A percentile compares a stretch with the other conserved stretches of the same genome.
Evolutionary conservation across 37 sponge, comb jelly and placozoan genomes (phyloP).

Genomic region (Haliclona indistincta): DNA sequence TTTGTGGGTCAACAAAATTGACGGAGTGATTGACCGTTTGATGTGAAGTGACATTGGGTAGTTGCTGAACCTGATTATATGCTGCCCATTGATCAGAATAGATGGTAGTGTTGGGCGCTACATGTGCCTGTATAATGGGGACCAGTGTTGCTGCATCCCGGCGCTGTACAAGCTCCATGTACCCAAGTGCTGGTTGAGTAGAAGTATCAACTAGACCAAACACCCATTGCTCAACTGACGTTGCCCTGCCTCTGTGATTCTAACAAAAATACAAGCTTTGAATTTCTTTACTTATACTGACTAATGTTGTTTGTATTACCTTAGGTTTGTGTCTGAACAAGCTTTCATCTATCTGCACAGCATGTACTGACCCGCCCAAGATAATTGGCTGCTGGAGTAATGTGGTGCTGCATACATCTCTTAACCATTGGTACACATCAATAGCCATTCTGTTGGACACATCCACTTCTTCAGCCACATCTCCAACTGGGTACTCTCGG

Average conservation of each 20-base stretch:
- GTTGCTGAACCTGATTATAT: conserved; percentile 23
- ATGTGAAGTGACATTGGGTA: conserved; percentile 35
- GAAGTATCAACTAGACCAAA: conserved; percentile 66
- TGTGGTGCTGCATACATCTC: too few relatives aligned
- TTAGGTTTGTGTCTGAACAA: too few relatives aligned
- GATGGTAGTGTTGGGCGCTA: conserved; percentile 36
- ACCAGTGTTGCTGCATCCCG: conserved; percentile 60
- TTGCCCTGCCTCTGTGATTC: conserved; percentile 50
- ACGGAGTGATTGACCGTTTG: conserved; percentile 59
- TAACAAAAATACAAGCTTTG: too few relatives aligned
- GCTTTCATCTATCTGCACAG: too few relatives aligned
- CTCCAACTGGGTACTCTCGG: too few relatives aligned
- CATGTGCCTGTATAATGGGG: conserved; percentile 61
- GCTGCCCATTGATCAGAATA: conserved; percentile 66
- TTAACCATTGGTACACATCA: too few relatives aligned
- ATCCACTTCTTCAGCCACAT: too few relatives aligned
- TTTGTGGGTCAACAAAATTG: conserved; percentile 49
- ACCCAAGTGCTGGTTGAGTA: conserved; percentile 34
- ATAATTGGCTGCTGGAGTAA: too few relatives aligned
- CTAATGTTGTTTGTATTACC: too few relatives aligned
- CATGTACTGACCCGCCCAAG: too few relatives aligned
- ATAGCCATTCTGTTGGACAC: too few relatives aligned
- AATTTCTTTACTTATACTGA: too few relatives aligned
- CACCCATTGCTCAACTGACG: conserved; percentile 56
- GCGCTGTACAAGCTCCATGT: conserved; percentile 53